These are phyloP conservation scores for Gallinago undulata DNA, from an alignment of 2,113 vertebrate genomes.

Conservation along the genomic window DNA sequence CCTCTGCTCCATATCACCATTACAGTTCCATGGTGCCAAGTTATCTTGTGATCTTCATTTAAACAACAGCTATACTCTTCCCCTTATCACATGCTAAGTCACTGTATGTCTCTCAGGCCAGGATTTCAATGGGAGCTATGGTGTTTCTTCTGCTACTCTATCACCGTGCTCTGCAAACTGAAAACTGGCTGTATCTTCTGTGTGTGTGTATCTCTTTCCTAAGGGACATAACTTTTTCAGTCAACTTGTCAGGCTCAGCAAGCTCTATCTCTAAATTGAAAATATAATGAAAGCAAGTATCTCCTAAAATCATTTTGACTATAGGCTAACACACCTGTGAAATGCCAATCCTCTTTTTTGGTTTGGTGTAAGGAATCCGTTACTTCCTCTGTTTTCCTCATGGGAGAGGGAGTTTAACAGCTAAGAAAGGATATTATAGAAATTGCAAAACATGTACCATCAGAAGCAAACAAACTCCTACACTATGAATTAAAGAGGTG, in stretches of 20 bases:
- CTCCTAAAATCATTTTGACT: neutral
- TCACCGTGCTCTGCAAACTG: neutral
- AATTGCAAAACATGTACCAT: neutral
- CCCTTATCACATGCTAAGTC: neutral
- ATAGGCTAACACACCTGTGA: neutral
- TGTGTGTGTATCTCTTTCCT: neutral
- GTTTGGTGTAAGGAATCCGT: neutral
- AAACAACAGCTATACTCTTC: neutral
- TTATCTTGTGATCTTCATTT: neutral
- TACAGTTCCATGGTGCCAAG: neutral
- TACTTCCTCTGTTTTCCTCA: neutral
- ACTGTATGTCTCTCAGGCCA: neutral
- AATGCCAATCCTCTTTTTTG: neutral
- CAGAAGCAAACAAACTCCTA: neutral
- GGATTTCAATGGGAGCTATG: neutral
- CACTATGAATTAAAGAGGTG: neutral
- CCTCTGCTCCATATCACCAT: neutral
- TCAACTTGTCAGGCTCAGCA: neutral
- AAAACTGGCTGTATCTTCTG: neutral
- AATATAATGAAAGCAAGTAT: neutral
- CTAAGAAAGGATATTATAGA: neutral
- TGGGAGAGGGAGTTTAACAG: neutral
- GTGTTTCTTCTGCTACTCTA: neutral
- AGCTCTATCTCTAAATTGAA: neutral
- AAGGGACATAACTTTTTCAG: neutral